Evolutionary conservation across 2,113 vertebrate genomes (phyloP).

Genomic region (Mustela nigripes): DNA sequence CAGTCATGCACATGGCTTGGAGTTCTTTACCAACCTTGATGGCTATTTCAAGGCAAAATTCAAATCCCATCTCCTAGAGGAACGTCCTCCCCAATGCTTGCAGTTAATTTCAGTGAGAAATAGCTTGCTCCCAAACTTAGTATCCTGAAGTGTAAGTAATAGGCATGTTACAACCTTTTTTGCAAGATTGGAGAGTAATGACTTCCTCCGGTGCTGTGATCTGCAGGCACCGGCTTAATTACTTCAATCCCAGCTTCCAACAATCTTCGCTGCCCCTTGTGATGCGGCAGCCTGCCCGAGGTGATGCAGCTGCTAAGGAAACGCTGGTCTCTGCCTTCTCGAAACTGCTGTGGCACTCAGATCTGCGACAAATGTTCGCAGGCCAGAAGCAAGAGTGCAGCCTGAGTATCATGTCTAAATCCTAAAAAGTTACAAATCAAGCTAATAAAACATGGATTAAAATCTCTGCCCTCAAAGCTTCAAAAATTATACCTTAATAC

Average conservation of each 20-base stretch:
- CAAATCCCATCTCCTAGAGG: background rate
- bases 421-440: background rate
- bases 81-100: background rate
- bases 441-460: background rate
- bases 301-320: background rate
- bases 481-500: background rate
- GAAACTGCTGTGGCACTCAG: background rate
- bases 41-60: constrained; percentile 6
- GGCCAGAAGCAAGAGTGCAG: background rate
- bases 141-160: constrained; percentile 27
- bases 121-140: background rate
- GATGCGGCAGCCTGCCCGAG: background rate
- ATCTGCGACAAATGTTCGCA: background rate
- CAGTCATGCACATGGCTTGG: background rate
- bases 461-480: background rate
- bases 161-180: background rate
- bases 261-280: background rate
- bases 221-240: background rate
- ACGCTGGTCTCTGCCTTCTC: background rate
- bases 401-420: background rate
- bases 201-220: background rate
- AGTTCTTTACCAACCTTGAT: background rate
- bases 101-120: constrained; percentile 55
- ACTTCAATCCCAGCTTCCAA: background rate
- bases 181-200: background rate